Conservation (phyloP, 2,113 vertebrate species). For the Diglossa brunneiventris region DNA sequence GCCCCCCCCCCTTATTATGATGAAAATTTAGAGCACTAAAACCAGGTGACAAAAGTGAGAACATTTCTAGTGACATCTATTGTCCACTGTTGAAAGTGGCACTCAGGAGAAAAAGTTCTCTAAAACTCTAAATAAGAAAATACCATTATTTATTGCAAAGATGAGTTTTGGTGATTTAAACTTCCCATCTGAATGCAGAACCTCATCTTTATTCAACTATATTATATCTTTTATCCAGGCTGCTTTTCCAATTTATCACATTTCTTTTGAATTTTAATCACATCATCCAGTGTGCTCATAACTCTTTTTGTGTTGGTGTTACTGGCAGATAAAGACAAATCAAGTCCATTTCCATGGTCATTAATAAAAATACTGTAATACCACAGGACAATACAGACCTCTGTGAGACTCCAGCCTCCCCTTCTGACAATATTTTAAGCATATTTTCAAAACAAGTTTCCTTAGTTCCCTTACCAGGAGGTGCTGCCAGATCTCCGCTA, state of each 20-base stretch:
- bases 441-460: background rate
- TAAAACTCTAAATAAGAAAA: background rate
- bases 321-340: background rate
- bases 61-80: background rate
- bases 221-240: background rate
- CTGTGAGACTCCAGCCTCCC: background rate
- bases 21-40: background rate
- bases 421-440: background rate
- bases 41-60: background rate
- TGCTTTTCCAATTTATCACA: background rate
- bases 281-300: fast-evolving
- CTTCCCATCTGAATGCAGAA: background rate
- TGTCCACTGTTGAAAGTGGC: background rate
- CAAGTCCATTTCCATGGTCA: background rate
- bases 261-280: background rate
- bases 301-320: background rate
- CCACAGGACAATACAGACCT: background rate
- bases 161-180: background rate
- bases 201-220: background rate
- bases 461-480: background rate
- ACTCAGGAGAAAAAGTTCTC: background rate
- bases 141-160: background rate
- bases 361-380: background rate
- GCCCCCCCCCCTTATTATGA: fast-evolving
- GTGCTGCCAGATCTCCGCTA: background rate